phyloP scores from a whole-genome alignment of 2,797 vertebrate genomes.

The Protosalanx chinensis region DNA sequence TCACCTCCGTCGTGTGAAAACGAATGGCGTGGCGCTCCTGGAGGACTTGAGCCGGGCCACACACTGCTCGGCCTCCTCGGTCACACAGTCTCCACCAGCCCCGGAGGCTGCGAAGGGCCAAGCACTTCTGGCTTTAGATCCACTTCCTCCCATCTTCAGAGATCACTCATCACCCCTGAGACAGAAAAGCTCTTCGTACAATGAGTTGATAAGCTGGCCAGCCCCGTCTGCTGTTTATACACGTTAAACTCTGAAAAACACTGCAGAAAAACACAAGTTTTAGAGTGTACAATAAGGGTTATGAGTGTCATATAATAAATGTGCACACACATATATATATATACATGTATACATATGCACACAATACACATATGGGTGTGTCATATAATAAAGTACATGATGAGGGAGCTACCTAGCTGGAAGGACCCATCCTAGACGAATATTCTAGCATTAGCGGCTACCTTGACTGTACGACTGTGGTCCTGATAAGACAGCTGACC shows the following conservation, averaged over 20 bases:
- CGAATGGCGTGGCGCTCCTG: constrained; percentile 83
- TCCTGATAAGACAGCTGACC: no score
- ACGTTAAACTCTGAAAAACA: constrained; percentile 41
- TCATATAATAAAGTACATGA: no score
- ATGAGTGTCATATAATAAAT: no score
- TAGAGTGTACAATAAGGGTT: neutral
- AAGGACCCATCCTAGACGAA: no score
- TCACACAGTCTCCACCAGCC: constrained; percentile 66
- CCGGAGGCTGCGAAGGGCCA: constrained; percentile 86
- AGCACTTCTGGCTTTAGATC: constrained; percentile 87
- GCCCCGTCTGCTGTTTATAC: constrained; percentile 24
- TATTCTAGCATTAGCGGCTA: no score
- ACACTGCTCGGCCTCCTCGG: constrained; percentile 79
- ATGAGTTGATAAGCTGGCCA: constrained; percentile 30
- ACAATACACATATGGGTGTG: no score
- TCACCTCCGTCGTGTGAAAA: constrained; percentile 93
- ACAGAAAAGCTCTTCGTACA: constrained; percentile 21
- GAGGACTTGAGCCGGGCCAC: constrained; percentile 78
- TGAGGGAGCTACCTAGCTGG: no score
- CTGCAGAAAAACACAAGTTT: neutral
- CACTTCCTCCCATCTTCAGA: constrained; percentile 88
- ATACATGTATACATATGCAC: no score
- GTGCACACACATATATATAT: no score
- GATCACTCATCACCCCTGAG: constrained; percentile 65
- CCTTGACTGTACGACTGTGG: no score